phyloP scores from a whole-genome alignment of 2,888 invertebrate genomes.

The Amiota communis region DNA sequence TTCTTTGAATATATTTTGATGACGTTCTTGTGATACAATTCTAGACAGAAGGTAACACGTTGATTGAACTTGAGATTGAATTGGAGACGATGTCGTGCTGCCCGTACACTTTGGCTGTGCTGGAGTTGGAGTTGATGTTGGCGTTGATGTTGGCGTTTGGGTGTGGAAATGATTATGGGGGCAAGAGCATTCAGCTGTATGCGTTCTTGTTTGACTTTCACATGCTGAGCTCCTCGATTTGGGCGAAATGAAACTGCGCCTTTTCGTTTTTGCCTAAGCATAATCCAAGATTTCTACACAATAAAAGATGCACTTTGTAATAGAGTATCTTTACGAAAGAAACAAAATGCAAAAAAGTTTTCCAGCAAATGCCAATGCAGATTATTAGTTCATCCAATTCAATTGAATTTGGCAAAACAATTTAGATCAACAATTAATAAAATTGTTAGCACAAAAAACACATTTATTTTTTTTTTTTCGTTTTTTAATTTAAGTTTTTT shows the following conservation, averaged over 20 bases:
- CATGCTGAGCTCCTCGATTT: slow-evolving; percentile 55
- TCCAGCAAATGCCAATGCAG: no score
- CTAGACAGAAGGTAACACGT: slow-evolving; percentile 57
- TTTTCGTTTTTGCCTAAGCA: slow-evolving; percentile 63
- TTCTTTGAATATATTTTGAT: slow-evolving; percentile 46
- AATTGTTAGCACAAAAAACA: not conserved
- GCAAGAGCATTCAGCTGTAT: slow-evolving; percentile 46
- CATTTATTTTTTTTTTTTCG: not conserved
- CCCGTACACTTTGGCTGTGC: slow-evolving; percentile 22
- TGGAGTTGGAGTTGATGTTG: slow-evolving; percentile 9
- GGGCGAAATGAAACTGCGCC: slow-evolving; percentile 30
- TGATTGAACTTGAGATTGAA: slow-evolving; percentile 56
- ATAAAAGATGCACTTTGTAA: slow-evolving; percentile 49
- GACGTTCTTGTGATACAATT: slow-evolving; percentile 64
- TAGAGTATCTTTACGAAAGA: not conserved
- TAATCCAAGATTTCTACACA: slow-evolving; percentile 62
- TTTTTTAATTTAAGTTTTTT: not conserved
- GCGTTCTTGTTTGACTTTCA: slow-evolving; percentile 47
- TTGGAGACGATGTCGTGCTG: slow-evolving; percentile 43
- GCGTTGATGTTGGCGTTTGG: slow-evolving; percentile 5
- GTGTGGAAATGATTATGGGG: slow-evolving; percentile 32
- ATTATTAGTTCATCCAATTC: no score
- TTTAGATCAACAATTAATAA: no score
- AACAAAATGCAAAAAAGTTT: no score
- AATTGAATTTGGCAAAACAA: no score